Evolutionary conservation across 2,797 vertebrate genomes (phyloP).

Genomic region (Ataeniobius toweri): DNA sequence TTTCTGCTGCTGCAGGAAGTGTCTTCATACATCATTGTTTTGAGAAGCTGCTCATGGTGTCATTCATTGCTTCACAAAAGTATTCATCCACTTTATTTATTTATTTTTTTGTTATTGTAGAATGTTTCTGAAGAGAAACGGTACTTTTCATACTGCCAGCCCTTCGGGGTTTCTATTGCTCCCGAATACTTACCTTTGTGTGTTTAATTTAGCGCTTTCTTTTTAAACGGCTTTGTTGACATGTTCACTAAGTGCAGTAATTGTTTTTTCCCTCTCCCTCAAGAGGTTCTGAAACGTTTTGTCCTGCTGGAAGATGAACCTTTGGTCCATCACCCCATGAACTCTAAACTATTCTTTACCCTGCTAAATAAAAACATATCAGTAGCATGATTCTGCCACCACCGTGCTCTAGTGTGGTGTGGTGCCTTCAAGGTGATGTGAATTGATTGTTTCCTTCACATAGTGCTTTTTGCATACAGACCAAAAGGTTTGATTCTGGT

Average conservation of each 20-base stretch:
- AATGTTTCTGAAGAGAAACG: background rate
- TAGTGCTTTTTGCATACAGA: background rate
- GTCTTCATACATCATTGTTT: background rate
- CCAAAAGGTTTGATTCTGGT: background rate
- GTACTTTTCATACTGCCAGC: background rate
- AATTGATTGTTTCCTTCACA: background rate
- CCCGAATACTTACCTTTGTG: too few relatives aligned
- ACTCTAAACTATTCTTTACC: too few relatives aligned
- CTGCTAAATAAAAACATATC: background rate
- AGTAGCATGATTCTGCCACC: background rate
- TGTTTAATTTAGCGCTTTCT: too few relatives aligned
- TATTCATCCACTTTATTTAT: background rate
- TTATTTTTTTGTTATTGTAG: background rate
- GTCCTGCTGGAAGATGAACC: background rate
- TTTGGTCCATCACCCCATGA: too few relatives aligned
- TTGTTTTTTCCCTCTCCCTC: too few relatives aligned
- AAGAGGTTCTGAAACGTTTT: background rate
- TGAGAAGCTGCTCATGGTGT: background rate
- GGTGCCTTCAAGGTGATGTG: background rate
- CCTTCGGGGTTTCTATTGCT: background rate
- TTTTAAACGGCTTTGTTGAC: too few relatives aligned
- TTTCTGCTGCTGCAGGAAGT: background rate
- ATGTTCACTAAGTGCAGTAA: too few relatives aligned
- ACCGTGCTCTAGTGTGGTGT: background rate
- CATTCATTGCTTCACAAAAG: background rate